Evolutionary conservation across 2,888 invertebrate genomes (phyloP).

Genomic region (Nephrotoma flavescens): DNA sequence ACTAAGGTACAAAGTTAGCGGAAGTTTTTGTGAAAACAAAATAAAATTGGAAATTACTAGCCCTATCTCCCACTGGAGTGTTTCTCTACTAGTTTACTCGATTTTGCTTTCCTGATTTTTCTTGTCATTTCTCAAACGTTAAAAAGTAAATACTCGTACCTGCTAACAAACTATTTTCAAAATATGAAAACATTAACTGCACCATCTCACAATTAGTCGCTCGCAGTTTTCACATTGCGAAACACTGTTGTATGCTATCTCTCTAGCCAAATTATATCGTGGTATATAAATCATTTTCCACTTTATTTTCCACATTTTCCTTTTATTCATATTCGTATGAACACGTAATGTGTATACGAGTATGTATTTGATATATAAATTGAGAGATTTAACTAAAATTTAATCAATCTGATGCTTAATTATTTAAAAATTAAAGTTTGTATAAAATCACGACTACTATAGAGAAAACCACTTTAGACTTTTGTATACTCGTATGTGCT

Average conservation of each 20-base stretch:
- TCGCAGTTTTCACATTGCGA: background rate
- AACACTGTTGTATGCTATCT: background rate
- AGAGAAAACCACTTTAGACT: background rate
- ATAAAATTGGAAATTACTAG: too few species aligned
- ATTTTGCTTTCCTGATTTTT: too few species aligned
- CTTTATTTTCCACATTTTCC: background rate
- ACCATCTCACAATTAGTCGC: background rate
- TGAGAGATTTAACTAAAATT: background rate
- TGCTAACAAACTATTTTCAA: too few species aligned
- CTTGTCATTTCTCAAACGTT: too few species aligned
- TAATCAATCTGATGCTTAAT: background rate
- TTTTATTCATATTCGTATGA: background rate
- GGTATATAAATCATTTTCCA: background rate
- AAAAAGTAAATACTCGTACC: too few species aligned
- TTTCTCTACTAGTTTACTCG: too few species aligned
- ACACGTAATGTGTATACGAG: background rate
- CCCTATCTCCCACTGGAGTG: too few species aligned
- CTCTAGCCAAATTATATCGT: background rate
- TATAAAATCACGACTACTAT: background rate
- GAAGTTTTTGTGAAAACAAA: too few species aligned
- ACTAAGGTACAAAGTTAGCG: too few species aligned
- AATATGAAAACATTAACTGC: too few species aligned
- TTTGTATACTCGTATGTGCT: background rate
- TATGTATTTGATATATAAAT: background rate
- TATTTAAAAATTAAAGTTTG: background rate